Percentiles rank a stretch among this genome's conserved stretches.
Evolutionary conservation across 2,113 vertebrate species (phyloP).

Genomic region (Toxostoma redivivum): DNA sequence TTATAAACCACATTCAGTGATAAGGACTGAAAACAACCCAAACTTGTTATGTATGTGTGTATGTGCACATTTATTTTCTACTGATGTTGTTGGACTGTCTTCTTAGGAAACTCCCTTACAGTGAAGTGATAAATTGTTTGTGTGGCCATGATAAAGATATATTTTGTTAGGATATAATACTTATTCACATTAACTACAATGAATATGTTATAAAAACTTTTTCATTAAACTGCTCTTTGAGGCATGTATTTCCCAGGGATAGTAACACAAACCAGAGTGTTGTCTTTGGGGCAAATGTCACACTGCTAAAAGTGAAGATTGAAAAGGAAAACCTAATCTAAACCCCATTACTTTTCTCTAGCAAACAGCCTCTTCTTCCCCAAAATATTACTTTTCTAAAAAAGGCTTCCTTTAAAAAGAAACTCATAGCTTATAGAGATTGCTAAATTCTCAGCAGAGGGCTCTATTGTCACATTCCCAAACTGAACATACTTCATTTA

Average conservation of each 20-base stretch:
- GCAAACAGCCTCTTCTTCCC: not conserved
- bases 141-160: conserved; percentile 64
- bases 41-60: conserved; percentile 26
- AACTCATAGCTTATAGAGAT: not conserved
- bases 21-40: conserved; percentile 1
- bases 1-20: conserved; percentile 48
- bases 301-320: not conserved
- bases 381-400: not conserved
- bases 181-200: conserved; percentile 57
- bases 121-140: conserved; percentile 60
- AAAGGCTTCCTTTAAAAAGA: not conserved
- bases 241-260: not conserved
- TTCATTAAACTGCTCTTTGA: conserved; percentile 44
- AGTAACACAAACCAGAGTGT: not conserved
- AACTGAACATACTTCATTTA: not conserved
- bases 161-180: conserved; percentile 69
- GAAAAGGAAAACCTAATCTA: not conserved
- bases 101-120: conserved; percentile 53
- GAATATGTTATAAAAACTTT: conserved; percentile 53
- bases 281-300: not conserved
- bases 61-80: not conserved
- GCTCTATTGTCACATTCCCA: not conserved
- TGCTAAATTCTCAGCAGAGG: not conserved
- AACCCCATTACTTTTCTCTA: not conserved
- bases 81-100: conserved; percentile 22